Conservation (phyloP, 2,888 invertebrate species). For the Toxonevra muliebris region DNA sequence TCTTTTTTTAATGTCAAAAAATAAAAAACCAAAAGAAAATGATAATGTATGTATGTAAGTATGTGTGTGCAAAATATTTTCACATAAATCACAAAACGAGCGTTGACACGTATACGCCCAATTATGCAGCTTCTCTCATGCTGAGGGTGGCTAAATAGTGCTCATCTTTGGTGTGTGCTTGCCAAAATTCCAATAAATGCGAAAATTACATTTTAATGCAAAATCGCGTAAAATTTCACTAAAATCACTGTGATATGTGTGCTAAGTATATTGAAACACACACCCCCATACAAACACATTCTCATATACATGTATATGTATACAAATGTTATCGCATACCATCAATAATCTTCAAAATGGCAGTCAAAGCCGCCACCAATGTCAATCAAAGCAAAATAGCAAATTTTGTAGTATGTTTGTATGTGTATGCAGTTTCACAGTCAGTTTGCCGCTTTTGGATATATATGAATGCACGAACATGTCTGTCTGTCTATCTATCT, state of each 20-base stretch:
- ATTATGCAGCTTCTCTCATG: too few relatives aligned
- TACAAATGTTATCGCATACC: conserved; percentile 22
- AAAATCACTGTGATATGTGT: background rate
- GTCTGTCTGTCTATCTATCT: background rate
- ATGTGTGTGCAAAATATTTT: background rate
- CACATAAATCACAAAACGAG: background rate
- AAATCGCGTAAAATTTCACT: background rate
- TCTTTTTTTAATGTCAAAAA: background rate
- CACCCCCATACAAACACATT: too few relatives aligned
- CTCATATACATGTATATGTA: background rate
- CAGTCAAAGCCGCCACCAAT: conserved; percentile 12
- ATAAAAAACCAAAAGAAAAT: background rate
- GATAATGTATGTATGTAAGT: background rate
- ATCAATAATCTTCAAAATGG: conserved; percentile 32
- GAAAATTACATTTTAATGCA: too few relatives aligned
- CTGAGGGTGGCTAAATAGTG: too few relatives aligned
- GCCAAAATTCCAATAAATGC: too few relatives aligned
- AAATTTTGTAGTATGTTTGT: background rate
- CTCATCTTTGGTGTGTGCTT: too few relatives aligned
- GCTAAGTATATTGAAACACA: background rate
- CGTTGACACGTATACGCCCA: too few relatives aligned
- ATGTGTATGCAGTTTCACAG: background rate
- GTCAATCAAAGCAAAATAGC: conserved; percentile 5
- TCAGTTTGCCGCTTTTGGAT: conserved; percentile 9
- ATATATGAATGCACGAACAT: background rate